phyloP scores from a whole-genome alignment of 1,140 invertebrate species.

The Drosophila sechellia region DNA sequence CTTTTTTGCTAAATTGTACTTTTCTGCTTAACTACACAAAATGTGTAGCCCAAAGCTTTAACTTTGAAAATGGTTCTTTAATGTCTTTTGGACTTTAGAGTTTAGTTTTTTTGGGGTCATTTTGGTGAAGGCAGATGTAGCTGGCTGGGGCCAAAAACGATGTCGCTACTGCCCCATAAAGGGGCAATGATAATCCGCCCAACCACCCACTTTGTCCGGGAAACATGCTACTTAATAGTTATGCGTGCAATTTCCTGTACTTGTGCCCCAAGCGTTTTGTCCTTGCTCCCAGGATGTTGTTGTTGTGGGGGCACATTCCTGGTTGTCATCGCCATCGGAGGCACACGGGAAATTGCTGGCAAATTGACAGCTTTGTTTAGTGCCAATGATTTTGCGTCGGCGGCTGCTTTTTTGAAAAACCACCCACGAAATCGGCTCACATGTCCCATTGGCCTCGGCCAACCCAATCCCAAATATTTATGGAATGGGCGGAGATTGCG shows the following conservation, averaged over 20 bases:
- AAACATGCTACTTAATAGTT: conserved; percentile 78
- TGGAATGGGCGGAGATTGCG: conserved; percentile 2
- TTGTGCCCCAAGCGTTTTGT: conserved; percentile 64
- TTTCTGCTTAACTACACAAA: neutral
- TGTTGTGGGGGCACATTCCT: conserved; percentile 27
- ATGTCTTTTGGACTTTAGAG: neutral
- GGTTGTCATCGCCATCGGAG: conserved; percentile 31
- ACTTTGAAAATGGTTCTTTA: conserved; percentile 9
- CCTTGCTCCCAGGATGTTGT: conserved; percentile 21
- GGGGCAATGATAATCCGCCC: conserved; percentile 58
- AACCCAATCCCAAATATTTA: neutral
- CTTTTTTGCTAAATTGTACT: neutral
- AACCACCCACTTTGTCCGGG: conserved; percentile 8
- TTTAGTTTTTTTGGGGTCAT: conserved; percentile 57
- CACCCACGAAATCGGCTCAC: conserved; percentile 41
- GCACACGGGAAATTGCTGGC: conserved; percentile 65
- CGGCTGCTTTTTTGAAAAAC: conserved; percentile 45
- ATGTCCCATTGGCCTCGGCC: conserved; percentile 37
- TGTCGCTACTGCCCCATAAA: conserved; percentile 33
- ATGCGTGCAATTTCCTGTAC: conserved; percentile 79
- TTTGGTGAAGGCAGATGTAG: conserved; percentile 29
- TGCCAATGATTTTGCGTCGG: conserved; percentile 59
- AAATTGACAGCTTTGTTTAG: conserved; percentile 81
- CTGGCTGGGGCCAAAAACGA: conserved; percentile 16
- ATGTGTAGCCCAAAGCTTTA: neutral